These are phyloP conservation scores for Atherinosoma microstoma DNA, from an alignment of 2,797 vertebrate species.

Conservation along the genomic window DNA sequence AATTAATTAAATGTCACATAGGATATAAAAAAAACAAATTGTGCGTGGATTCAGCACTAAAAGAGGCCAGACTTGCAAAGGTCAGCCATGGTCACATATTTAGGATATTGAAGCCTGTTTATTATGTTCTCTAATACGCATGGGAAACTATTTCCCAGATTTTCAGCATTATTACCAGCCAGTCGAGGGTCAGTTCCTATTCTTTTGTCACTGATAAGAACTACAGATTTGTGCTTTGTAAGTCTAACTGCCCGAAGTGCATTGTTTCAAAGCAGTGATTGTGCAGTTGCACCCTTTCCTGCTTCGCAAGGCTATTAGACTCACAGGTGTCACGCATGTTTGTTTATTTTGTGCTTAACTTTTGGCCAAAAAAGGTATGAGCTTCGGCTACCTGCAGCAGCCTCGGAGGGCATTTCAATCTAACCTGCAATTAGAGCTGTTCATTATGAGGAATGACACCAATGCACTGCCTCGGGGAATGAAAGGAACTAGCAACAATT, in stretches of 20 bases:
- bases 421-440: constrained; percentile 28
- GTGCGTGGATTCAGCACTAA: not conserved
- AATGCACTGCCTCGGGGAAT: constrained; percentile 3
- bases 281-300: constrained; percentile 72
- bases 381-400: constrained; percentile 25
- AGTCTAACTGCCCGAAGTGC: constrained; percentile 43
- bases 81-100: constrained; percentile 34
- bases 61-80: constrained; percentile 8
- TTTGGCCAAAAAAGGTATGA: constrained; percentile 21
- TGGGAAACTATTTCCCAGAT: constrained; percentile 53
- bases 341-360: constrained; percentile 2
- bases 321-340: constrained; percentile 5
- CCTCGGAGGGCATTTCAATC: constrained; percentile 24
- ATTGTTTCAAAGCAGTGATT: constrained; percentile 67
- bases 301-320: constrained; percentile 47
- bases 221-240: constrained; percentile 34
- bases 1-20: not conserved
- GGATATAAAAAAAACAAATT: not conserved
- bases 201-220: constrained; percentile 61
- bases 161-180: constrained; percentile 26
- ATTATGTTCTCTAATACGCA: constrained; percentile 41
- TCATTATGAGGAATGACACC: constrained; percentile 28
- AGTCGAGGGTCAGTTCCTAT: constrained; percentile 53
- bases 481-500: constrained; percentile 5
- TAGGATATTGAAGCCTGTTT: constrained; percentile 33